Percentiles rank a stretch among this genome's conserved stretches.
phyloP scores from a whole-genome alignment of 2,113 vertebrate species.

The Acrocephalus arundinaceus region DNA sequence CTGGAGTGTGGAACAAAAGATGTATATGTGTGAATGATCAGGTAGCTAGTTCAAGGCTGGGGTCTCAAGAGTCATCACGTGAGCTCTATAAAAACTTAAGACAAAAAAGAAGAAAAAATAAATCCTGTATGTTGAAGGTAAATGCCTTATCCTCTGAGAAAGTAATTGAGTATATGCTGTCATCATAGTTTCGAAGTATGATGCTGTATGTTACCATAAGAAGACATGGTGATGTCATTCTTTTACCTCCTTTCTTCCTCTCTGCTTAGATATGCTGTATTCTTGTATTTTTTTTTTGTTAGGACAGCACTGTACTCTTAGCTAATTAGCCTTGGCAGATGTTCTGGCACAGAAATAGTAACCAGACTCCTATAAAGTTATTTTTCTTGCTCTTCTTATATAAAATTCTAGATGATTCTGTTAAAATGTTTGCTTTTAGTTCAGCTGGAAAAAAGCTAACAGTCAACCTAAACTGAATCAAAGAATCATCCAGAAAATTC shows the following conservation, averaged over 20 bases:
- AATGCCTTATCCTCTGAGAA: neutral
- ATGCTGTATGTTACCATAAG: neutral
- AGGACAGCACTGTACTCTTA: neutral
- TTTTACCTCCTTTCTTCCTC: neutral
- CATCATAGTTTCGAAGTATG: neutral
- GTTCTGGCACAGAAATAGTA: neutral
- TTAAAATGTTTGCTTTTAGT: neutral
- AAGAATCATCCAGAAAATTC: neutral
- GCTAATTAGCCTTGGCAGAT: neutral
- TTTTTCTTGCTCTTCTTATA: neutral
- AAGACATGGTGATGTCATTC: neutral
- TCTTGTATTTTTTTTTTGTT: neutral
- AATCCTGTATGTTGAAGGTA: neutral
- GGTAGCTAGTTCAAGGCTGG: neutral
- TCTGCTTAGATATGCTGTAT: neutral
- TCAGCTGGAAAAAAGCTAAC: neutral
- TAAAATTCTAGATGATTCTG: neutral
- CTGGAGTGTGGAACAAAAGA: neutral
- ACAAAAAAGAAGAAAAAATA: neutral
- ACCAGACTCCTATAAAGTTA: neutral
- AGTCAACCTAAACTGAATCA: neutral
- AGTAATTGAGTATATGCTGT: neutral
- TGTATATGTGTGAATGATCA: fast-evolving
- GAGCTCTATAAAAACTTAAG: neutral
- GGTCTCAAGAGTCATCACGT: neutral